Conservation (phyloP, 2,888 invertebrate species). For the Enchytraeus crypticus region DNA sequence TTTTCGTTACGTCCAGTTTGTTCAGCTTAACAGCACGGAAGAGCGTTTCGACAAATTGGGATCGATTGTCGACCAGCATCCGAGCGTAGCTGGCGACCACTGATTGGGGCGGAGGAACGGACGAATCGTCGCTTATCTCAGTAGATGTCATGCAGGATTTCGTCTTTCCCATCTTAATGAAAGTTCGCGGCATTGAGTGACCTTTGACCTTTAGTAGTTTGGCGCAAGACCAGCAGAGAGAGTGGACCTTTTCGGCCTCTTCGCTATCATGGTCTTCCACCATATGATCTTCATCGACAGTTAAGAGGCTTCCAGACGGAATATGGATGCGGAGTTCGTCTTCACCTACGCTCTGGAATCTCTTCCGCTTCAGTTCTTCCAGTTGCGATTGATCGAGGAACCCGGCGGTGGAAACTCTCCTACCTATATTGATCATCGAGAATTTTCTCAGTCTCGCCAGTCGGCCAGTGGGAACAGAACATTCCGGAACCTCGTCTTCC, state of each 20-base stretch:
- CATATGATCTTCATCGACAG: slow-evolving; percentile 2
- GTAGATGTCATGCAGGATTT: slow-evolving; percentile 22
- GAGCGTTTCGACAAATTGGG: slow-evolving; percentile 24
- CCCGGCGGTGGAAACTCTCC: not conserved
- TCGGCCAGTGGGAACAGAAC: not conserved
- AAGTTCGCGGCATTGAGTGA: slow-evolving; percentile 2
- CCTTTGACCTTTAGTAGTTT: not conserved
- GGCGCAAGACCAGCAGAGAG: slow-evolving; percentile 4
- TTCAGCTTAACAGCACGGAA: slow-evolving; percentile 27
- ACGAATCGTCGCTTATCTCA: slow-evolving; percentile 17
- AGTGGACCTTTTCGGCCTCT: not conserved
- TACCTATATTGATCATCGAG: not conserved
- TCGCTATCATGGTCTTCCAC: slow-evolving; percentile 6
- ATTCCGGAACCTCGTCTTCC: not conserved
- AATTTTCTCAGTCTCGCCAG: not conserved
- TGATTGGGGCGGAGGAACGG: slow-evolving; percentile 14
- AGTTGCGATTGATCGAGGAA: not conserved
- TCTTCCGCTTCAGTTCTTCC: not conserved
- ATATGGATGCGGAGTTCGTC: slow-evolving; percentile 2
- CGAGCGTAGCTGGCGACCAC: slow-evolving; percentile 27
- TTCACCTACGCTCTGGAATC: slow-evolving; percentile 4
- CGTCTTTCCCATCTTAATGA: slow-evolving; percentile 9
- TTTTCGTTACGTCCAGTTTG: slow-evolving; percentile 23
- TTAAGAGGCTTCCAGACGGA: not conserved
- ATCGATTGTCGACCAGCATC: slow-evolving; percentile 22